These are phyloP conservation scores for Rhadinocentrus ornatus DNA, from an alignment of 2,797 vertebrate genomes.

Conservation along the genomic window DNA sequence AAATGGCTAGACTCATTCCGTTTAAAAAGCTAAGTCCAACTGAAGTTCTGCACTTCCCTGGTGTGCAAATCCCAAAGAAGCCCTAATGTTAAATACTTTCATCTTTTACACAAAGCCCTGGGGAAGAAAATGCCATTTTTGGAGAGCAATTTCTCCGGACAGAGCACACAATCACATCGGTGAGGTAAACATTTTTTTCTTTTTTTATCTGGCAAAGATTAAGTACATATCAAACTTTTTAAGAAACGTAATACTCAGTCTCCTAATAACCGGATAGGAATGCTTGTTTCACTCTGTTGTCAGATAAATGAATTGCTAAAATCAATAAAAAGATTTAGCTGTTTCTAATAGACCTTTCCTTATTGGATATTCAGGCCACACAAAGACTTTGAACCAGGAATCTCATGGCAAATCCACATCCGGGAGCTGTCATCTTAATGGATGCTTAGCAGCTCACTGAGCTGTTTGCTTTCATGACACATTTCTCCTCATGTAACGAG, in stretches of 20 bases:
- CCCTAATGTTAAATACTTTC: slow-evolving; percentile 34
- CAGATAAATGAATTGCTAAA: slow-evolving; percentile 6
- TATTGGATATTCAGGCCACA: slow-evolving; percentile 8
- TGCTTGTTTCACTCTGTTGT: slow-evolving; percentile 23
- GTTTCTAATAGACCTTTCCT: slow-evolving; percentile 30
- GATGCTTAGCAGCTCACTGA: slow-evolving; percentile 22
- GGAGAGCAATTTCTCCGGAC: slow-evolving; percentile 12
- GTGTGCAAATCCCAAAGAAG: slow-evolving; percentile 35
- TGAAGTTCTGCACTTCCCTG: slow-evolving; percentile 29
- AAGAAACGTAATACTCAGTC: slow-evolving; percentile 6
- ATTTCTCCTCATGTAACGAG: slow-evolving; percentile 13
- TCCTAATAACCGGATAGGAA: slow-evolving; percentile 16
- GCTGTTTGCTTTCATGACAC: slow-evolving; percentile 60
- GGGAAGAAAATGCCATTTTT: slow-evolving; percentile 16
- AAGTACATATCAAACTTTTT: slow-evolving; percentile 21
- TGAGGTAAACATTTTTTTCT: slow-evolving; percentile 1
- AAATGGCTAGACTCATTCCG: slow-evolving; percentile 35
- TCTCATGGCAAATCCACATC: slow-evolving; percentile 58
- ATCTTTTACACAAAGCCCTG: slow-evolving; percentile 16
- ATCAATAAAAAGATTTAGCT: slow-evolving; percentile 43
- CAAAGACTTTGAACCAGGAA: slow-evolving; percentile 42
- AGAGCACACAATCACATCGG: slow-evolving; percentile 11
- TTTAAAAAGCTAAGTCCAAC: slow-evolving; percentile 27
- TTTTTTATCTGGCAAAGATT: neutral
- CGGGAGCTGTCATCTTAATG: slow-evolving; percentile 60